Percentiles rank a stretch among this genome's conserved stretches.
phyloP scores from a whole-genome alignment of 2,113 vertebrate species.

The Polypterus bichir region DNA sequence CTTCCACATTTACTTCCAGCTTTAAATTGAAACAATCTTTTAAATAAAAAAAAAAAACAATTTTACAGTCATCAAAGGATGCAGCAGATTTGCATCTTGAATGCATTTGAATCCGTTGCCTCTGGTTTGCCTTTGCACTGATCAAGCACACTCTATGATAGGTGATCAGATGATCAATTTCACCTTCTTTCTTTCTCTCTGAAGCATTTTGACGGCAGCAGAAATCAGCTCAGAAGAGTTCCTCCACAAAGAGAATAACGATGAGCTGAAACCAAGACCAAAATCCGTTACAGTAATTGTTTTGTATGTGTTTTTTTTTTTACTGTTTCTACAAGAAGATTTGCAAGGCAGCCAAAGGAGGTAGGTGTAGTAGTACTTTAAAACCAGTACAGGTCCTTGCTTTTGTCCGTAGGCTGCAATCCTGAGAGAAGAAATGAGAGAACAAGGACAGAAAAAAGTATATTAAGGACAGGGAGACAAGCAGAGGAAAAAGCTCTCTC shows the following conservation, averaged over 20 bases:
- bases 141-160: neutral
- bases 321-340: slow-evolving; percentile 44
- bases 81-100: no score
- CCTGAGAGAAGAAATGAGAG: slow-evolving; percentile 62
- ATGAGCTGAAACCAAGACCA: slow-evolving; percentile 93
- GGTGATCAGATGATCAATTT: neutral
- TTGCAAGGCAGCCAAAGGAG: slow-evolving; percentile 48
- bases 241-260: slow-evolving; percentile 73
- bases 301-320: slow-evolving; percentile 43
- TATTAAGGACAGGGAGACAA: slow-evolving; percentile 30
- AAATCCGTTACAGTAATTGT: slow-evolving; percentile 73
- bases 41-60: no score
- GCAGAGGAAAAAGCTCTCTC: slow-evolving; percentile 1
- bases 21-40: no score
- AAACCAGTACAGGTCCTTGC: slow-evolving; percentile 96
- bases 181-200: slow-evolving; percentile 17
- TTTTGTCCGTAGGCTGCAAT: slow-evolving; percentile 91
- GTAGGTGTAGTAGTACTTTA: slow-evolving; percentile 54
- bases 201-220: slow-evolving; percentile 22
- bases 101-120: slow-evolving; percentile 1
- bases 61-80: no score
- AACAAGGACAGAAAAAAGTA: slow-evolving; percentile 24
- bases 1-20: no score
- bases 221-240: slow-evolving; percentile 75
- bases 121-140: neutral